Conservation (phyloP, 2,797 vertebrate genomes). For the Channa striata region DNA sequence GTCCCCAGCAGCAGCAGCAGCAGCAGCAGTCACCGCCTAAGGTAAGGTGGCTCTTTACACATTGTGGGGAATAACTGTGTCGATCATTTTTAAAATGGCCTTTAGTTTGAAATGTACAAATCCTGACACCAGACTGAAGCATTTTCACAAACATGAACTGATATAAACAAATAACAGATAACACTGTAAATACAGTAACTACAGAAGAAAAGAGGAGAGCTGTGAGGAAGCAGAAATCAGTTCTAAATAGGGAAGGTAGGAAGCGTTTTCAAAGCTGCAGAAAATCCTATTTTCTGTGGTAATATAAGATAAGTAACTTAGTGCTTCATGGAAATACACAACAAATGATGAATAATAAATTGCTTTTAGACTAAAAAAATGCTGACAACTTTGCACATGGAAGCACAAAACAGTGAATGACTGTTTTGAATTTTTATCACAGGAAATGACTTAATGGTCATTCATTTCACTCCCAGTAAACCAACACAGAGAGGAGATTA, state of each 20-base stretch:
- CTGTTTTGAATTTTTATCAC: conserved; percentile 25
- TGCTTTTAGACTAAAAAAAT: conserved; percentile 25
- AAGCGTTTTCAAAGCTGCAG: conserved; percentile 3
- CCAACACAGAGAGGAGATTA: conserved; percentile 19
- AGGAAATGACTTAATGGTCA: conserved; percentile 39
- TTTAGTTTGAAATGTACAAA: not conserved
- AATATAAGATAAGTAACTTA: not conserved
- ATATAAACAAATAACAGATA: too few species aligned
- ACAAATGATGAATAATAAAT: conserved; percentile 20
- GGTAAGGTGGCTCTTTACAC: conserved; percentile 79
- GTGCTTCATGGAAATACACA: conserved; percentile 24
- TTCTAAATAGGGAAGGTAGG: not conserved
- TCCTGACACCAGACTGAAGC: conserved; percentile 2
- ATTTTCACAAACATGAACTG: not conserved
- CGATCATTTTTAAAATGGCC: not conserved
- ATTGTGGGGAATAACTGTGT: not conserved
- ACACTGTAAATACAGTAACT: too few species aligned
- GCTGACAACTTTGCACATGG: conserved; percentile 7
- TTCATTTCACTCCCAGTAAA: conserved; percentile 19
- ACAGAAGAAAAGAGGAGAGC: not conserved
- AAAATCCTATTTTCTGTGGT: not conserved
- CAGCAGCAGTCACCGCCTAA: conserved; percentile 95
- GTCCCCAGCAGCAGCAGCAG: conserved; percentile 75
- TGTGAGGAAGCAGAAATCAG: not conserved
- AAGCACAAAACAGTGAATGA: conserved; percentile 1